Conservation (phyloP, 2,113 vertebrate genomes). For the Nycticryphes semicollaris region DNA sequence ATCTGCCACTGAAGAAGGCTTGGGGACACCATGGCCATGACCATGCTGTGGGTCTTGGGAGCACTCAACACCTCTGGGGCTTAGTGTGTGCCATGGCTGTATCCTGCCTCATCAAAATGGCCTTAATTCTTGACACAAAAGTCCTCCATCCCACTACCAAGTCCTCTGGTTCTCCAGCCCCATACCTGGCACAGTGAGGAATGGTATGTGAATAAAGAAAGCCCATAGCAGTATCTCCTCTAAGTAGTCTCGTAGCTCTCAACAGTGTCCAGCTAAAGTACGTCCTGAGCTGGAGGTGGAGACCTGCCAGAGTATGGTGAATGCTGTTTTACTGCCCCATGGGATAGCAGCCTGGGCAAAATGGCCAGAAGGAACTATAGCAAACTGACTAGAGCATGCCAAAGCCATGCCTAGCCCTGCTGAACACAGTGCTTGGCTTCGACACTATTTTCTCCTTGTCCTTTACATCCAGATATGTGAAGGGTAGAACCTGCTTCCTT, state of each 20-base stretch:
- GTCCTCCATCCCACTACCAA: not conserved
- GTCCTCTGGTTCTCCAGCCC: not conserved
- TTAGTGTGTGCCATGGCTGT: not conserved
- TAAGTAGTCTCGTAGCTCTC: not conserved
- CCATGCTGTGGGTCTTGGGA: not conserved
- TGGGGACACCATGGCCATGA: not conserved
- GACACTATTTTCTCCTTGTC: not conserved
- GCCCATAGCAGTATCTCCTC: not conserved
- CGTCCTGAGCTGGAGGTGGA: not conserved
- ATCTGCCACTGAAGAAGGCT: not conserved
- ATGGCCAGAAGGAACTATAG: not conserved
- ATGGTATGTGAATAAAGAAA: not conserved
- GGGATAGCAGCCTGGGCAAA: not conserved
- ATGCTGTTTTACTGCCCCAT: not conserved
- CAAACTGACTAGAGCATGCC: not conserved
- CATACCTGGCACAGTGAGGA: not conserved
- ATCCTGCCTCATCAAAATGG: not conserved
- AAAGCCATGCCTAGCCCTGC: not conserved
- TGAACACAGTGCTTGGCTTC: not conserved
- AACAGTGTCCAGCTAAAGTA: not conserved
- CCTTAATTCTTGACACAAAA: not conserved
- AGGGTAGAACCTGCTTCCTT: not conserved
- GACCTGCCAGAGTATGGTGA: not conserved
- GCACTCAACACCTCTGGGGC: not conserved
- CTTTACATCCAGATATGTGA: not conserved